Percentiles rank a stretch among this genome's conserved stretches.
These are phyloP conservation scores for Ormyrus nitidulus DNA, from an alignment of 2,888 invertebrate genomes.

Conservation along the genomic window DNA sequence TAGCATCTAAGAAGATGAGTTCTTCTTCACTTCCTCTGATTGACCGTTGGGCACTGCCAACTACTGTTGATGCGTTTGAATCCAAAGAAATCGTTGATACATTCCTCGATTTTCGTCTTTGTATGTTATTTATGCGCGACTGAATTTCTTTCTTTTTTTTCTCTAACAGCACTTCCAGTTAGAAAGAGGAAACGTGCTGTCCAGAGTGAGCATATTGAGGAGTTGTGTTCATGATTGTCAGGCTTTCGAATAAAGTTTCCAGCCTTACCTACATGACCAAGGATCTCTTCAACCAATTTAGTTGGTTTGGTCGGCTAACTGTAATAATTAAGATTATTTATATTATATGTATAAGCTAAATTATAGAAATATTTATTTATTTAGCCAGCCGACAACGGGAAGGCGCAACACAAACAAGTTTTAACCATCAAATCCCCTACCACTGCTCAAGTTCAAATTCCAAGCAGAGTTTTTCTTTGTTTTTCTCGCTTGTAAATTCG, in stretches of 20 bases:
- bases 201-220: slow-evolving; percentile 55
- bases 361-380: too few relatives aligned
- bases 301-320: slow-evolving; percentile 81
- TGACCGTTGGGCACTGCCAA: slow-evolving; percentile 48
- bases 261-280: slow-evolving; percentile 59
- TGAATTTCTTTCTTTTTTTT: slow-evolving; percentile 65
- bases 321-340: slow-evolving; percentile 33
- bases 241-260: slow-evolving; percentile 57
- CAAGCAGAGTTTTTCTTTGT: too few relatives aligned
- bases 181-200: slow-evolving; percentile 77
- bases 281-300: slow-evolving; percentile 62
- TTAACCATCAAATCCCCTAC: slow-evolving; percentile 48
- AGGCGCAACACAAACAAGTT: slow-evolving; percentile 28
- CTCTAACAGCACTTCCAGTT: slow-evolving; percentile 79
- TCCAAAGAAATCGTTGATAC: slow-evolving; percentile 23
- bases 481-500: too few relatives aligned
- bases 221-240: slow-evolving; percentile 25
- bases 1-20: slow-evolving; percentile 79
- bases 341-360: slow-evolving; percentile 18
- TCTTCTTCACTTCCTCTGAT: slow-evolving; percentile 73
- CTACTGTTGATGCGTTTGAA: slow-evolving; percentile 23
- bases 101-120: slow-evolving; percentile 46
- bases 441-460: slow-evolving; percentile 14
- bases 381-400: not conserved
- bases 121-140: slow-evolving; percentile 30